A percentile compares a stretch with the other conserved stretches of the same genome.
These are phyloP conservation scores for Dissostichus mawsoni DNA, from an alignment of 2,113 vertebrate genomes.

Conservation along the genomic window DNA sequence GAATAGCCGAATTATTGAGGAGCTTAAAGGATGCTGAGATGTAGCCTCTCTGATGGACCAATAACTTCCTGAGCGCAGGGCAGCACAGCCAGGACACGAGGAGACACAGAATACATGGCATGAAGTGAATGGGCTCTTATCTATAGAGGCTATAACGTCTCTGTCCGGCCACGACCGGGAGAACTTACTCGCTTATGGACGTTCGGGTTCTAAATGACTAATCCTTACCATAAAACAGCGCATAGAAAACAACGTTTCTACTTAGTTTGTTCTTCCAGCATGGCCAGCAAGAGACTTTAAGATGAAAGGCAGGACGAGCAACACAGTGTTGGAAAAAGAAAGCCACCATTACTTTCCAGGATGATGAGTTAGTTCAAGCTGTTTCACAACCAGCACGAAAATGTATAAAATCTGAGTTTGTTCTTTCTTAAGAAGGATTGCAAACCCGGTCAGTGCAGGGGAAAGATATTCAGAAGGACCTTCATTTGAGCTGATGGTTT, in stretches of 20 bases:
- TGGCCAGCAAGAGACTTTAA: conserved; percentile 27
- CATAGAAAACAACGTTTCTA: neutral
- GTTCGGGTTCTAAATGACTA: neutral
- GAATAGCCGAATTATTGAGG: no score
- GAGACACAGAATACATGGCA: conserved; percentile 48
- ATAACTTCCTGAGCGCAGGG: conserved; percentile 61
- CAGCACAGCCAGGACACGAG: conserved; percentile 59
- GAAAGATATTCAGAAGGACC: no score
- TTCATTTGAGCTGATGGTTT: no score
- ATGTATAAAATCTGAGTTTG: no score
- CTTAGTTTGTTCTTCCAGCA: conserved; percentile 10
- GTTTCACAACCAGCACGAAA: no score
- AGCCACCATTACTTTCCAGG: neutral
- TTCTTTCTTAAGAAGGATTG: no score
- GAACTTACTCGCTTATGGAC: neutral
- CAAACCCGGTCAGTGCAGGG: no score
- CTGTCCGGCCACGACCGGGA: conserved; percentile 38
- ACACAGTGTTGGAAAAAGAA: conserved; percentile 18
- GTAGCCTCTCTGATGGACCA: conserved; percentile 46
- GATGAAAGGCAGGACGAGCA: conserved; percentile 13
- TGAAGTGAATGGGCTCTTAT: conserved; percentile 47
- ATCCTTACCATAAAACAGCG: neutral
- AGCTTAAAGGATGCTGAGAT: conserved; percentile 48
- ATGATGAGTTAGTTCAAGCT: no score
- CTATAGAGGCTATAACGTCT: conserved; percentile 21